Conservation (phyloP, 2,113 vertebrate species). For the Notechis scutatus region DNA sequence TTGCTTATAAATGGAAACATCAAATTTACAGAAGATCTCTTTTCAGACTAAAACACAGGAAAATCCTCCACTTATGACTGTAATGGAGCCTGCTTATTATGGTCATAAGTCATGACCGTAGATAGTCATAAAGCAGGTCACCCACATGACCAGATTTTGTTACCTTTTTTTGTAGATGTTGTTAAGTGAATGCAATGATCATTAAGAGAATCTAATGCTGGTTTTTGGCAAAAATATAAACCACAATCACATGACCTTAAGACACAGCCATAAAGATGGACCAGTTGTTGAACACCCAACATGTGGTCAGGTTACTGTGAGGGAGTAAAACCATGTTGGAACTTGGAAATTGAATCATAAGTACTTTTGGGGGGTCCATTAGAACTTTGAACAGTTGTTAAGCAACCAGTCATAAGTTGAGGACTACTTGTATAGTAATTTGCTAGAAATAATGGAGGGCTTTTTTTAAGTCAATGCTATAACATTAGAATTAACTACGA, state of each 20-base stretch:
- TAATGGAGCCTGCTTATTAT: neutral
- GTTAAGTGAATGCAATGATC: neutral
- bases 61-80: neutral
- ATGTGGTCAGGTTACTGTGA: neutral
- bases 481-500: constrained; percentile 24
- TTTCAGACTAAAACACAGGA: neutral
- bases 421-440: neutral
- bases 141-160: neutral
- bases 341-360: neutral
- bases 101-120: neutral
- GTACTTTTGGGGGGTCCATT: neutral
- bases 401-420: neutral
- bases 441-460: neutral
- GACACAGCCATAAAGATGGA: neutral
- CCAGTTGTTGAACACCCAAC: neutral
- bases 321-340: neutral
- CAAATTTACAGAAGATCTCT: neutral
- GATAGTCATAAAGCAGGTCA: neutral
- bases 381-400: neutral
- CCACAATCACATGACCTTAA: neutral
- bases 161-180: neutral
- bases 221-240: neutral
- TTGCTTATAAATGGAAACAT: neutral
- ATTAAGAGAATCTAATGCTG: neutral
- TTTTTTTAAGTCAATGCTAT: neutral